Conservation (phyloP, 2,888 invertebrate genomes). For the Leptopterna dolabrata region DNA sequence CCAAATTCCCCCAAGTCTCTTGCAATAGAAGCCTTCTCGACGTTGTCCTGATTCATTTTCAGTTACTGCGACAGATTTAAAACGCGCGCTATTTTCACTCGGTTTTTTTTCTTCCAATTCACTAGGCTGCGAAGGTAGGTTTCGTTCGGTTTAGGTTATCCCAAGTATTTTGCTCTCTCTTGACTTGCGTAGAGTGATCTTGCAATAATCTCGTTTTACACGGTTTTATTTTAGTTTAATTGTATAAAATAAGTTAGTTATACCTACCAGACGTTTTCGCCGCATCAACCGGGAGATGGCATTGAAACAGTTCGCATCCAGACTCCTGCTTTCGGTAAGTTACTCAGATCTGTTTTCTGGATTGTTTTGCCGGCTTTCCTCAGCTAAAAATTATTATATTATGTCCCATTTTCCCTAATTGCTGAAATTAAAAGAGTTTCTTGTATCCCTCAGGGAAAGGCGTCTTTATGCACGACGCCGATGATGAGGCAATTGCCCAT, state of each 20-base stretch:
- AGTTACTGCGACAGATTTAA: no score
- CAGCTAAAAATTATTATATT: no score
- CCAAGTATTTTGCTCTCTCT: not conserved
- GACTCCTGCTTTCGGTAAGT: conserved; percentile 30
- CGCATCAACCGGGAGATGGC: not conserved
- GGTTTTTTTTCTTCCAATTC: no score
- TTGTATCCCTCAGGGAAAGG: conserved; percentile 17
- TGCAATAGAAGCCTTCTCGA: no score
- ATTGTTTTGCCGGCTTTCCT: no score
- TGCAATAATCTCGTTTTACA: no score
- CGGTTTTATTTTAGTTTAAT: no score
- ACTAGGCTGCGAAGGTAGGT: not conserved
- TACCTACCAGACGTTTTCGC: no score
- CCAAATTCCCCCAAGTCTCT: not conserved
- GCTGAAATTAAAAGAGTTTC: not conserved
- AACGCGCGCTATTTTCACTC: not conserved
- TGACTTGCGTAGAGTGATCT: no score
- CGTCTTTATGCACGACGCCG: not conserved
- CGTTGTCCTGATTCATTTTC: no score
- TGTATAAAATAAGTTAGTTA: no score
- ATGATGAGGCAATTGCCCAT: not conserved
- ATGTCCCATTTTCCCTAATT: no score
- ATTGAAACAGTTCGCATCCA: conserved; percentile 30
- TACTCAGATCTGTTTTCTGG: not conserved
- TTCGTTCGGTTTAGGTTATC: not conserved